Evolutionary conservation across 2,113 vertebrate species (phyloP).

Genomic region (Anguilla japonica): DNA sequence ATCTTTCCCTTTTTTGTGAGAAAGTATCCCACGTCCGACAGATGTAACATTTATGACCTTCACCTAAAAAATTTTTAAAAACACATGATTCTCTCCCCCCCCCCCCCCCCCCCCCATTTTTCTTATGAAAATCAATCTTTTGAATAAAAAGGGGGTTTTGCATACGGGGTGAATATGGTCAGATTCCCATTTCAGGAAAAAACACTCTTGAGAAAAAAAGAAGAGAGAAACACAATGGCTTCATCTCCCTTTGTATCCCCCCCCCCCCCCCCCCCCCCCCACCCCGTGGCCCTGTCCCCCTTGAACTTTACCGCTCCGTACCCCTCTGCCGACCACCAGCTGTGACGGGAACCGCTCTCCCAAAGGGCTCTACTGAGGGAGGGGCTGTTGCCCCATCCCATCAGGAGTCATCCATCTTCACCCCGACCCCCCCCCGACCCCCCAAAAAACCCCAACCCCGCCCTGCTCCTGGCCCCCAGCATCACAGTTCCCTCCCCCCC

Average conservation of each 20-base stretch:
- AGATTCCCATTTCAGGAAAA: slow-evolving; percentile 18
- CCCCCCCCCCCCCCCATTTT: slow-evolving; percentile 27
- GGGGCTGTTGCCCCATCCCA: slow-evolving; percentile 39
- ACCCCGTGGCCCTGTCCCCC: not conserved
- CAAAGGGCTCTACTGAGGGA: slow-evolving; percentile 21
- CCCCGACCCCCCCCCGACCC: not conserved
- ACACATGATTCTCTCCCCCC: not conserved
- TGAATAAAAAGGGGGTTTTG: too few species aligned
- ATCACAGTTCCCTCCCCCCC: slow-evolving; percentile 11
- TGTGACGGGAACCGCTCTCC: slow-evolving; percentile 47
- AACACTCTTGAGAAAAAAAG: slow-evolving; percentile 1
- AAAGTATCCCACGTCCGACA: not conserved
- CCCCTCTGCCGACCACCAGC: slow-evolving; percentile 46
- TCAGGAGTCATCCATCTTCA: slow-evolving; percentile 55
- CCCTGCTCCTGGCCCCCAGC: not conserved
- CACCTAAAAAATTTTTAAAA: slow-evolving; percentile 30
- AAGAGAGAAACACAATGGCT: slow-evolving; percentile 18
- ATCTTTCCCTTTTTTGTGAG: not conserved
- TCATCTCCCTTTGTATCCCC: slow-evolving; percentile 11
- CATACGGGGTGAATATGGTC: slow-evolving; percentile 3
- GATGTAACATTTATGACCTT: slow-evolving; percentile 30
- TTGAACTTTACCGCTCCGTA: slow-evolving; percentile 32
- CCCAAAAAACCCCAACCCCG: not conserved
- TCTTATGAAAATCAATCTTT: slow-evolving; percentile 35
- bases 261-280: not conserved